Evolutionary conservation across 2,888 invertebrate genomes (phyloP), one percentile per base, ranked within the genome.

Genomic region (Cacoxenus indagator): DNA sequence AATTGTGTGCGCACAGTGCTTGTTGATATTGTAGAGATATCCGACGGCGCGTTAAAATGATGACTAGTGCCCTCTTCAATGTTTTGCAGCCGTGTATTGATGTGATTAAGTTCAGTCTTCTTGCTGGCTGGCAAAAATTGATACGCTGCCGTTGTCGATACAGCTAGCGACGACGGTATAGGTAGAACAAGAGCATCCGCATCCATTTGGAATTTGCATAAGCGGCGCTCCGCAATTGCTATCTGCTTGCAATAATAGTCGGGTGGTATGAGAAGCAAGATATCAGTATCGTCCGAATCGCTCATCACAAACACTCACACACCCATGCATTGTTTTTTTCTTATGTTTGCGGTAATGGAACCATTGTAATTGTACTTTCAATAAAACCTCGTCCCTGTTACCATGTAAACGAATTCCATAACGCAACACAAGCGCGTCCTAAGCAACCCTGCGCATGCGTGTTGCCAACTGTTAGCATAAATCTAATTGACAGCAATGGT

Each of bases 221-320:
- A 64, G 66, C 75, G 90, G 90, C 74, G 91, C 89, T 79, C 78
- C 3, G 83, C 78, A 9, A 75, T 73, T n/a, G 92, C 90, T 29
- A 91, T 85, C 22, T 73, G 11, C 31, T 59, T 59, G 31, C 59
- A 59, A 83, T 92, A 94, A 81, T 93, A 92, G 86, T 94, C 92
- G 14, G 95, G 95, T 71, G 95, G 94, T 85, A 95, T 93, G 78
- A 94, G 87, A 78, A 95, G 88, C 74, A 95, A 90, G 82, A 94
- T 92, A 88, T 95, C 95, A 4, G 95, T 95, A 89, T 95, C 95
- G 90, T 95, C 95, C 71, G 92, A 91, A 84, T 92, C 92, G 88
- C 91, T 92, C 92, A 92, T 92, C 84, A 71, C 77, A 70, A 64
- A 26, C 6, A 67, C 76, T 69, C 66, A 27, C n/a, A 69, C 26